Evolutionary conservation across 2,888 invertebrate genomes (phyloP), one percentile per base, ranked within the genome.

Genomic region (Heliconius aoede): DNA sequence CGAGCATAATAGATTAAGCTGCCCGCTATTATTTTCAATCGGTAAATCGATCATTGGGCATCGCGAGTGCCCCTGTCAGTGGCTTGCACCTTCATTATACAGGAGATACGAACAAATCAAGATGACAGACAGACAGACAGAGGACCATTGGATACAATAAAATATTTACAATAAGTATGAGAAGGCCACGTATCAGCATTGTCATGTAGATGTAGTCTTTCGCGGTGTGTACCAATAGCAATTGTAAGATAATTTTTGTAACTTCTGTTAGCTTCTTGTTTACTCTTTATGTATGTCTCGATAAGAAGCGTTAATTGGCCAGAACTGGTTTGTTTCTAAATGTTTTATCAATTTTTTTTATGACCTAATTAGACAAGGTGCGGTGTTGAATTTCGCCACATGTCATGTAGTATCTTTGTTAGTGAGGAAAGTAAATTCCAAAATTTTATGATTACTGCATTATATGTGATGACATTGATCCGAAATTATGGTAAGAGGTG

Each of bases 51-150:
- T 90, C 89, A 90, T 89, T 87, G 82, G 77, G 80, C 76, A 80
- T 73, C 79, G 88, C 88, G 86, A 82, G 87, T 86, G 84, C 85
- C 82, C 85, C 86, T 46, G 89, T 88, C 89, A 86, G 80, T 79
- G 82, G 76, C 87, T 88, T 88, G 90, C 89, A 86, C 90, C 88
- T 89, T 90, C 90, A 91, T 91, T 91, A 91, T 91, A 90, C 91
- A 85, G 91, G 85, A 90, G 90, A 90, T 83, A 84, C 85, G 84
- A 84, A 89, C 91, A 91, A 90, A 91, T 91, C 90, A 91, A 86
- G 83, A 78, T 81, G 85, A 84, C 87, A 85, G 90, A 88, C 90
- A 85, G 87, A 88, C 89, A 84, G 90, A 90, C 90, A 86, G 89
- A 89, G 90, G 88, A 88, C 84, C 84, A 76, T 81, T 82, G 85